phyloP scores from a whole-genome alignment of 2,888 invertebrate species.

The Leptogaster cylindrica region DNA sequence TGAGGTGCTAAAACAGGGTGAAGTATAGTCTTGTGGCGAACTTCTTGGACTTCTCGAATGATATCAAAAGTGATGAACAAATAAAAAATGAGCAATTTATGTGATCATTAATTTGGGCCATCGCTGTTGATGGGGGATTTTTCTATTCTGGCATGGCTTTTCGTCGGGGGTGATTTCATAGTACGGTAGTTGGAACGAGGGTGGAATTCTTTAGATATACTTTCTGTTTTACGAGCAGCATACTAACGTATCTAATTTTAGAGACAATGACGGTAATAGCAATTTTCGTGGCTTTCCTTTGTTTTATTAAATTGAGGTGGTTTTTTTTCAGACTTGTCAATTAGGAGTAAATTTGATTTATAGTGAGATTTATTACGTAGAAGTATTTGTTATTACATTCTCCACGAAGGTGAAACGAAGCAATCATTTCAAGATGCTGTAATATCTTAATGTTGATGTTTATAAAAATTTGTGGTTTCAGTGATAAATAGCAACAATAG shows the following conservation, averaged over 20 bases:
- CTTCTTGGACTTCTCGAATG: constrained; percentile 23
- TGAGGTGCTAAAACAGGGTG: not conserved
- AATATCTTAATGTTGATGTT: too few species aligned
- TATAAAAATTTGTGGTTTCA: too few species aligned
- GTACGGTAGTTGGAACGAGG: not conserved
- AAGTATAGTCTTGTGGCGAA: constrained; percentile 17
- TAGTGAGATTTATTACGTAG: not conserved
- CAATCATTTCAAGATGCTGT: too few species aligned
- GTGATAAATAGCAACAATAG: too few species aligned
- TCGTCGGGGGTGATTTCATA: not conserved
- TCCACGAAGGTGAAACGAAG: too few species aligned
- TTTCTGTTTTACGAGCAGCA: constrained; percentile 23
- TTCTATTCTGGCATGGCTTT: not conserved
- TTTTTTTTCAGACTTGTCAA: not conserved
- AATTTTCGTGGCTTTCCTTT: not conserved
- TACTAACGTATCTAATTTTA: not conserved
- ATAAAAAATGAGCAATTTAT: constrained; percentile 43
- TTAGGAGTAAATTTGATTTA: constrained; percentile 15
- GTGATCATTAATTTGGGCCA: constrained; percentile 36
- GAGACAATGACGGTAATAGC: not conserved
- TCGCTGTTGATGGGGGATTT: constrained; percentile 29
- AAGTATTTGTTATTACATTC: too few species aligned
- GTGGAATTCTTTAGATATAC: not conserved
- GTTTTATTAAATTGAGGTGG: constrained; percentile 24
- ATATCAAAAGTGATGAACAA: constrained; percentile 38